phyloP scores from a whole-genome alignment of 2,797 vertebrate species.

The Heteromormyrus szaboi region DNA sequence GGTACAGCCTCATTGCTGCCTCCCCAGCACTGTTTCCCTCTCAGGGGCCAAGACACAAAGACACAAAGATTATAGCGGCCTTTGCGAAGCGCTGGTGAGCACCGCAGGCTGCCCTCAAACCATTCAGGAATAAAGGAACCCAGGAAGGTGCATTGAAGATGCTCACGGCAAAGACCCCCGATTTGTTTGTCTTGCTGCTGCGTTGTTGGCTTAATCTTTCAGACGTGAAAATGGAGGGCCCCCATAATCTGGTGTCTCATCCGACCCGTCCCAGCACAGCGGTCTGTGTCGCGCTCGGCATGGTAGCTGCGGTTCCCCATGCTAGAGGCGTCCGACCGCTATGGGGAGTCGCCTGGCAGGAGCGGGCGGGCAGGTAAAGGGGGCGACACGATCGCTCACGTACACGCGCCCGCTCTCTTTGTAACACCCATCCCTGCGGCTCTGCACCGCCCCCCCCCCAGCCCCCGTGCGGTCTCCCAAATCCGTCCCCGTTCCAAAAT shows the following conservation, averaged over 20 bases:
- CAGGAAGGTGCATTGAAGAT: neutral
- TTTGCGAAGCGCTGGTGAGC: neutral
- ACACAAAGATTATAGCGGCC: neutral
- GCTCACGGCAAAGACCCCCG: neutral
- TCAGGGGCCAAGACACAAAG: conserved; percentile 26
- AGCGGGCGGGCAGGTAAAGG: neutral
- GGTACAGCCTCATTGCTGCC: neutral
- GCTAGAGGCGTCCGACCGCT: conserved; percentile 29
- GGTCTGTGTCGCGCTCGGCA: neutral
- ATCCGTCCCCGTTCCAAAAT: conserved; percentile 53
- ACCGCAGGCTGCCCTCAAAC: conserved; percentile 12
- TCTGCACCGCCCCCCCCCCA: conserved; percentile 43
- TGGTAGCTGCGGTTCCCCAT: neutral
- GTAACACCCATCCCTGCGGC: conserved; percentile 1
- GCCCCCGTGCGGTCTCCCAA: conserved; percentile 39
- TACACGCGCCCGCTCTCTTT: neutral
- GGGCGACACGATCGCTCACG: neutral
- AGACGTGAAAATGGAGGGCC: neutral
- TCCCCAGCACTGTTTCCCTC: neutral
- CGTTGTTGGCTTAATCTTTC: neutral
- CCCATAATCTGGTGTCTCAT: neutral
- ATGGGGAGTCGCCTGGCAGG: neutral
- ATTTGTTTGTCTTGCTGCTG: neutral
- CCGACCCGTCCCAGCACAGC: conserved; percentile 15
- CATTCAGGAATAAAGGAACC: neutral